A percentile compares a stretch with the other conserved stretches of the same genome.
phyloP scores from a whole-genome alignment of 1,140 invertebrate genomes.

The Trichomalopsis sarcophagae region DNA sequence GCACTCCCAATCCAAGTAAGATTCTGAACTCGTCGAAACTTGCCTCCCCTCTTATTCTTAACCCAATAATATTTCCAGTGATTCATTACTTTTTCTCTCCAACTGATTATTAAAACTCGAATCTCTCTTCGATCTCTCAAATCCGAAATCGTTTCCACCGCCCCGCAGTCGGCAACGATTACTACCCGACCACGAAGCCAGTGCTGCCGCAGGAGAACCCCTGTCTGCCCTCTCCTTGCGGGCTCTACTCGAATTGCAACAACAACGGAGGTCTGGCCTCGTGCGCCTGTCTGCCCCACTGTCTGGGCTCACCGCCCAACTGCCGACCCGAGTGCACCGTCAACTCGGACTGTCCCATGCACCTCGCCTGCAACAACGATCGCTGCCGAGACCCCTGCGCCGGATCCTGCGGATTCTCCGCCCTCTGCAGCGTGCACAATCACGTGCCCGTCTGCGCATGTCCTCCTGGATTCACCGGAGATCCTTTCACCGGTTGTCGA shows the following conservation, averaged over 20 bases:
- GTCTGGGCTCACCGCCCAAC: slow-evolving; percentile 74
- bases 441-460: slow-evolving; percentile 75
- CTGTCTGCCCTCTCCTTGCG: slow-evolving; percentile 73
- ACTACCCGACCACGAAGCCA: not conserved
- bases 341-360: slow-evolving; percentile 74
- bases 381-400: slow-evolving; percentile 77
- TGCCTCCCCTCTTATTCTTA: slow-evolving; percentile 70
- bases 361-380: slow-evolving; percentile 73
- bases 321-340: slow-evolving; percentile 73
- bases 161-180: not conserved
- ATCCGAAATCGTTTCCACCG: not conserved
- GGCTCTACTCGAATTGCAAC: slow-evolving; percentile 70
- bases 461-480: slow-evolving; percentile 73
- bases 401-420: slow-evolving; percentile 75
- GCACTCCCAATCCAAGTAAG: slow-evolving; percentile 70
- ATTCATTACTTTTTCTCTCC: not conserved
- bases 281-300: slow-evolving; percentile 73
- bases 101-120: too few relatives aligned
- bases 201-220: slow-evolving; percentile 56
- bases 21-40: slow-evolving; percentile 38
- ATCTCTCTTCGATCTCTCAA: not conserved
- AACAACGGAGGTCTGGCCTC: slow-evolving; percentile 67
- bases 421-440: slow-evolving; percentile 74
- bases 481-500: slow-evolving; percentile 73
- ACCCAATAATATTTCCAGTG: slow-evolving; percentile 28